phyloP scores from a whole-genome alignment of 2,888 invertebrate genomes.

The Cataglyphis albicans region DNA sequence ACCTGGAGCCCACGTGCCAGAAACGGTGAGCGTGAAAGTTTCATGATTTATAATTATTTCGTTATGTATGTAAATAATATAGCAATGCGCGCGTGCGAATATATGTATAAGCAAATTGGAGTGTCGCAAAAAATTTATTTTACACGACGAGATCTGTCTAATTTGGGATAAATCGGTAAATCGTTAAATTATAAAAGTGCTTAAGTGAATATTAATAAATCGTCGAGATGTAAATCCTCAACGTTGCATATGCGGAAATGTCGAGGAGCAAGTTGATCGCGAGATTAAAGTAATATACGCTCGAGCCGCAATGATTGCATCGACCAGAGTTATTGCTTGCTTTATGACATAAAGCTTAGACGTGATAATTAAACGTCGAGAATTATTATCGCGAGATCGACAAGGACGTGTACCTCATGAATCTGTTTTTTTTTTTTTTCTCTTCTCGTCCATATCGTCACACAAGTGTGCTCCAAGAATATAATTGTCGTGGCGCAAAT shows the following conservation, averaged over 20 bases:
- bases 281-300: conserved; percentile 10
- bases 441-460: background rate
- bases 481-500: conserved; percentile 10
- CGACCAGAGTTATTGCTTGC: conserved; percentile 10
- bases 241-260: conserved; percentile 19
- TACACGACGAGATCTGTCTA: background rate
- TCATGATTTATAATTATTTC: background rate
- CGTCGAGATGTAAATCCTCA: background rate
- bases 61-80: background rate
- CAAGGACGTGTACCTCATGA: conserved; percentile 5
- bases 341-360: conserved; percentile 17
- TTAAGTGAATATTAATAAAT: background rate
- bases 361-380: conserved; percentile 32
- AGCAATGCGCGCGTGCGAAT: background rate
- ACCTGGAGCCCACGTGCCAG: conserved; percentile 85
- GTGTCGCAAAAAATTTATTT: background rate
- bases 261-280: background rate
- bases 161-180: background rate
- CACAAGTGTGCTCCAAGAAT: conserved; percentile 7
- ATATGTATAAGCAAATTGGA: background rate
- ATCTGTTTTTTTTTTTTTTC: background rate
- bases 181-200: background rate
- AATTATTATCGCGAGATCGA: conserved; percentile 30
- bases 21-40: conserved; percentile 80
- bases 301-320: conserved; percentile 28